Evolutionary conservation across 2,797 vertebrate species (phyloP), one percentile per base, ranked within the genome.

Genomic region (Xiphophorus birchmanni): DNA sequence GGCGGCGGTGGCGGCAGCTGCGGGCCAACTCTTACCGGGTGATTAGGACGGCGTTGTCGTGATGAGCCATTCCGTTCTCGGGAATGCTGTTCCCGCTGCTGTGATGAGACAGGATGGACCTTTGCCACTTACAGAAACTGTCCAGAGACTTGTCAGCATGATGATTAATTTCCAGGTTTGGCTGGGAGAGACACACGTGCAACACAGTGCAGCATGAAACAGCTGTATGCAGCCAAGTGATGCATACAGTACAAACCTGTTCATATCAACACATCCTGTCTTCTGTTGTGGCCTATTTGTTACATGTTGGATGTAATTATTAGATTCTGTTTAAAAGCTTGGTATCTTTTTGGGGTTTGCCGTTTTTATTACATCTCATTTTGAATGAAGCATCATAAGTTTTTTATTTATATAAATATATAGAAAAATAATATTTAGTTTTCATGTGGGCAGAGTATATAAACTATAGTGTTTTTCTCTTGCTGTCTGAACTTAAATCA

Each of bases 71-170:
- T 92, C 99, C 98, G 86, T 99, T 99, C 95, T 99, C 98, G 84
- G 97, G 97, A 95, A 99, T 99, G 93, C 97, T 99, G 97, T 99
- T 99, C 93, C 97, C 97, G 90, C 98, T 97, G 88, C 97, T 95
- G 95, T 99, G 97, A 94, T 99, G 97, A 87, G 97, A 98, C 93
- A 98, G 95, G 95, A 99, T 98, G 94, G 98, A 98, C 95, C 98
- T 99, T 96, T 99, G 98, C 98, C 98, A 99, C 92, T 99, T 99
- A 95, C 98, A 99, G 96, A 99, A 99, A 96, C 98, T 99, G 96
- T 99, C 97, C 94, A 99, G 97, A 92, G 98, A 99, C 96, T 99
- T 99, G 96, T 99, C 98, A 83, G 98, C 98, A 83, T 99, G 98
- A 93, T 99, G 98, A 96, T 99, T 99, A 92, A 99, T 99, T 97